Conservation (phyloP, 2,113 vertebrate species). For the Psilopsiagon aurifrons region DNA sequence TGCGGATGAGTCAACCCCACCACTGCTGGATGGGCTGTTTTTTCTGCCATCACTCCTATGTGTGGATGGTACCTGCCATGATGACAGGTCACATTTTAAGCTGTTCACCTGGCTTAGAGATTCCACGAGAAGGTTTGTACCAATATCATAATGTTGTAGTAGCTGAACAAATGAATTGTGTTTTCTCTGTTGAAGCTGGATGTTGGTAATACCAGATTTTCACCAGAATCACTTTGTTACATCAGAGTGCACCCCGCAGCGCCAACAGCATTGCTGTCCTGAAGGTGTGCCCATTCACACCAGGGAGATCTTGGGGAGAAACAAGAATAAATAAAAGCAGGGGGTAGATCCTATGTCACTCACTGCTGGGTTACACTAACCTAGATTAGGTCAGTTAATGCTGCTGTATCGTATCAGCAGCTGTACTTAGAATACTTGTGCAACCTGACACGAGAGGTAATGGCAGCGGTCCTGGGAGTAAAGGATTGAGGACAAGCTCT, state of each 20-base stretch:
- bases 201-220: not conserved
- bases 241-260: not conserved
- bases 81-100: not conserved
- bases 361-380: not conserved
- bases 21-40: not conserved
- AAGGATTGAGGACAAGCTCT: not conserved
- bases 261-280: not conserved
- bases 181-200: not conserved
- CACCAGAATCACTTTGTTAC: not conserved
- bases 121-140: not conserved
- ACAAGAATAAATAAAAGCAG: not conserved
- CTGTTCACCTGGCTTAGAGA: not conserved
- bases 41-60: not conserved
- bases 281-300: not conserved
- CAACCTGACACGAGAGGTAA: rapidly evolving
- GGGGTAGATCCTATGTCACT: not conserved
- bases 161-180: not conserved
- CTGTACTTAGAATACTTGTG: not conserved
- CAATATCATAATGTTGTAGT: not conserved
- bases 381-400: not conserved
- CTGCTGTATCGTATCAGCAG: not conserved
- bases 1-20: not conserved
- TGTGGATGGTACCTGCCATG: not conserved
- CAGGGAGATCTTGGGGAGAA: not conserved
- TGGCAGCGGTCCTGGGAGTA: not conserved